Evolutionary conservation across 2,113 vertebrate genomes (phyloP).

Genomic region (Hippolais icterina): DNA sequence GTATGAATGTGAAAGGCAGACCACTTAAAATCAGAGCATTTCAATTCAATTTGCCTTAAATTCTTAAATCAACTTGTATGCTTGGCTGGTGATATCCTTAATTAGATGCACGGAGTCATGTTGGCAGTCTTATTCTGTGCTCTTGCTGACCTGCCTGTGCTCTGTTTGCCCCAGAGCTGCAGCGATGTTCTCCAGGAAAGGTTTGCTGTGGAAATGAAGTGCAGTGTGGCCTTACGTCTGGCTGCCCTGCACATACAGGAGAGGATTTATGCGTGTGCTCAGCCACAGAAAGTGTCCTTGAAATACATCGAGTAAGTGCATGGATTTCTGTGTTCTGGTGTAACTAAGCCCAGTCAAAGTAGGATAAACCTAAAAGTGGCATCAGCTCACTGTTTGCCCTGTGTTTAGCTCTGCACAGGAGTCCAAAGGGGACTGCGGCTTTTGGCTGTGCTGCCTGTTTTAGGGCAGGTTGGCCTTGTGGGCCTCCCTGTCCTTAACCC

Average conservation of each 20-base stretch:
- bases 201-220: conserved; percentile 97
- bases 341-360: background rate
- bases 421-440: background rate
- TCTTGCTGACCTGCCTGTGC: background rate
- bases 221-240: conserved; percentile 88
- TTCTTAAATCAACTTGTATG: background rate
- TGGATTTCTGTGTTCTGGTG: background rate
- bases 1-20: background rate
- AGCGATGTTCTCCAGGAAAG: conserved; percentile 94
- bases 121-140: too few species aligned
- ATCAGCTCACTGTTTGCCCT: background rate
- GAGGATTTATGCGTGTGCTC: conserved; percentile 87
- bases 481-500: background rate
- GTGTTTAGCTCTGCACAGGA: background rate
- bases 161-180: conserved; percentile 83
- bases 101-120: accelerated
- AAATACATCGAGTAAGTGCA: conserved; percentile 93
- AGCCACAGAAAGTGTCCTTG: conserved; percentile 89
- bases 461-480: background rate
- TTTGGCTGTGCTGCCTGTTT: background rate
- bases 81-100: background rate
- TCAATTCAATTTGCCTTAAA: background rate
- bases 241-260: conserved; percentile 97
- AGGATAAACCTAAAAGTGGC: background rate
- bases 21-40: background rate